Evolutionary conservation across 1,140 invertebrate genomes (phyloP), one percentile per base, ranked within the genome.

Genomic region (Papilio machaon): DNA sequence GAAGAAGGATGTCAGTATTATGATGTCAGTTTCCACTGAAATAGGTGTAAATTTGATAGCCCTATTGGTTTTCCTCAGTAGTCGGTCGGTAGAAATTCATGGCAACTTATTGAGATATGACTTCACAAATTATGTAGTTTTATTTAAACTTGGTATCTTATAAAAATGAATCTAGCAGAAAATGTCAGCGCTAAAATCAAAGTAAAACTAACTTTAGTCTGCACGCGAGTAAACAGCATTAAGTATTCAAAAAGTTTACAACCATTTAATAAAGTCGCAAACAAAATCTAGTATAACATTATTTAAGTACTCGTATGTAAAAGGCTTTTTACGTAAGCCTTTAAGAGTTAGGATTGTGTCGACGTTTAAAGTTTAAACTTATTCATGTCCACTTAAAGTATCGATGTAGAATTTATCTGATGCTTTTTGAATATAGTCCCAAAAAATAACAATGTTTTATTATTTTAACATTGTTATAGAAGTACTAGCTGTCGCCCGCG

Each of bases 301-400:
- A 30, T 17, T 35, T 70, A 70, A 15, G 30, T 30, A 64, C 13
- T 35, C 13, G 8, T 58, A 19, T 58, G 54, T 35, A 35, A 70
- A 6, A 70, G 64, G 13, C 23, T 23, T 70, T 70, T 35, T 35
- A 15, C 30, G 4, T 70, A 70, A 70, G 64, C 64, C 30, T 70
- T 15, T 35, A 23, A 70, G 64, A 70, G 64, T 35, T 35, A 30
- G 64, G 11, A 70, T 35, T 70, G 64, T 35, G 64, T 35, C 9
- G 23, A 64, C 11, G 64, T 70, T 70, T 70, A 35, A 60, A 64
- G 23, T 64, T 64, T 23, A 23, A 64, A 64, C 19, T 70, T 70
- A n/a, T 35, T 35, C 11, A 70, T 10, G 23, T 64, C 19, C 23
- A 64, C 60, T 64, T 64, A 23, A 30, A n/a, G 54, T 58, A 58